These are phyloP conservation scores for Meleagris gallopavo DNA, from an alignment of 2,113 vertebrate genomes.

Conservation along the genomic window DNA sequence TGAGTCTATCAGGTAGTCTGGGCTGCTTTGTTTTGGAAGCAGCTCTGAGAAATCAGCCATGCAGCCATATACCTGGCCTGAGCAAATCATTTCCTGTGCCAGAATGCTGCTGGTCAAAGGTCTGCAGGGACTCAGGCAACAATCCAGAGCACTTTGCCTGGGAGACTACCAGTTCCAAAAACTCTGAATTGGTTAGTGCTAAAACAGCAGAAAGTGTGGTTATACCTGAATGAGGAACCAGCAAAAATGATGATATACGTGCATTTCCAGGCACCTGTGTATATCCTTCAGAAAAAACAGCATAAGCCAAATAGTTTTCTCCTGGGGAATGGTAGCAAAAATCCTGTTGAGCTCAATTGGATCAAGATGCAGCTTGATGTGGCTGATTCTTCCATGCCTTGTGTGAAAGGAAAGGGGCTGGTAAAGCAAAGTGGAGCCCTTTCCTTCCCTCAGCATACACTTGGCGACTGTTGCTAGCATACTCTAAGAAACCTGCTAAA, in stretches of 20 bases:
- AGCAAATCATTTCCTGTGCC: neutral
- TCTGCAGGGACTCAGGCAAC: neutral
- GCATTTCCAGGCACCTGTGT: neutral
- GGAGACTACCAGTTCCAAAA: neutral
- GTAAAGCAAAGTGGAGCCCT: neutral
- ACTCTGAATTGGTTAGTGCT: neutral
- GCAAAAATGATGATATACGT: neutral
- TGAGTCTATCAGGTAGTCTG: neutral
- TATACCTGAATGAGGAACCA: neutral
- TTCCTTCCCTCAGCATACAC: fast-evolving
- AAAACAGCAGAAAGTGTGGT: neutral
- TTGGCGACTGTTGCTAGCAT: neutral
- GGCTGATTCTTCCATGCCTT: neutral
- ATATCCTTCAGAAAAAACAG: neutral
- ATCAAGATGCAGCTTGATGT: neutral
- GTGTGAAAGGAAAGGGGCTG: neutral
- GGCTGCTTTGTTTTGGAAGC: neutral
- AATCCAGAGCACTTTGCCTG: neutral
- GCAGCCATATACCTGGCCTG: neutral
- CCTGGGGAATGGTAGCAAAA: neutral
- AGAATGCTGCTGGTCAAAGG: neutral
- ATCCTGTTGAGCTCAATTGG: neutral
- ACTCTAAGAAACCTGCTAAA: neutral
- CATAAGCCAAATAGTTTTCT: neutral
- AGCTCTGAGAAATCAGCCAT: neutral